phyloP scores from a whole-genome alignment of 2,113 vertebrate species.

The Silurus glanis region DNA sequence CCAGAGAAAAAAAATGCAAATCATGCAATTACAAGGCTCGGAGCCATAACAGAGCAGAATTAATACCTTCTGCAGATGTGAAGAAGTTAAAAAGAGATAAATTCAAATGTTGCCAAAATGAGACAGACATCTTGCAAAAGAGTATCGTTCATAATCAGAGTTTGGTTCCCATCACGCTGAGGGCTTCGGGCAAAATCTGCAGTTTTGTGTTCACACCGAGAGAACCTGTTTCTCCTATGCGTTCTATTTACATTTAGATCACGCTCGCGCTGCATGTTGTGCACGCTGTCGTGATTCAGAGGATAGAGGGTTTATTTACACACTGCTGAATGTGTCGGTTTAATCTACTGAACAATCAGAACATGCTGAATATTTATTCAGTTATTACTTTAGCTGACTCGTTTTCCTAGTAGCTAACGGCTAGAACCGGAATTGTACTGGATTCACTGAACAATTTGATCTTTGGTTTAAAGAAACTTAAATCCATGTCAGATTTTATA shows the following conservation, averaged over 20 bases:
- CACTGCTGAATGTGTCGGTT: background rate
- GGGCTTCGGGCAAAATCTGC: background rate
- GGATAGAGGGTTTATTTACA: background rate
- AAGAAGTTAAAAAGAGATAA: constrained; percentile 55
- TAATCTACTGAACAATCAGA: background rate
- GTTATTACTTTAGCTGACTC: background rate
- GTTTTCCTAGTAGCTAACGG: background rate
- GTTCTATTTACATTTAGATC: background rate
- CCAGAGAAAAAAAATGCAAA: constrained; percentile 64
- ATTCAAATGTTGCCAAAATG: constrained; percentile 51
- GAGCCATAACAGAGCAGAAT: constrained; percentile 60
- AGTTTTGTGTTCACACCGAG: background rate
- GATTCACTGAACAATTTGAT: too few species aligned
- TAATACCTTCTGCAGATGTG: constrained; percentile 63
- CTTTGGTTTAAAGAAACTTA: background rate
- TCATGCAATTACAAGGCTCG: constrained; percentile 65
- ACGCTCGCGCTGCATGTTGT: background rate
- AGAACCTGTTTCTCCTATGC: background rate
- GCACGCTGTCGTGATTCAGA: too few species aligned
- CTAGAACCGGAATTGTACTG: background rate
- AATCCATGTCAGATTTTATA: background rate
- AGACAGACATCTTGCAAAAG: background rate
- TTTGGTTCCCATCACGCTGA: background rate
- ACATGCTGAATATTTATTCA: background rate
- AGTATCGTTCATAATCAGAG: background rate